Evolutionary conservation across 2,888 invertebrate species (phyloP).

Genomic region (Ormyrus rosae): DNA sequence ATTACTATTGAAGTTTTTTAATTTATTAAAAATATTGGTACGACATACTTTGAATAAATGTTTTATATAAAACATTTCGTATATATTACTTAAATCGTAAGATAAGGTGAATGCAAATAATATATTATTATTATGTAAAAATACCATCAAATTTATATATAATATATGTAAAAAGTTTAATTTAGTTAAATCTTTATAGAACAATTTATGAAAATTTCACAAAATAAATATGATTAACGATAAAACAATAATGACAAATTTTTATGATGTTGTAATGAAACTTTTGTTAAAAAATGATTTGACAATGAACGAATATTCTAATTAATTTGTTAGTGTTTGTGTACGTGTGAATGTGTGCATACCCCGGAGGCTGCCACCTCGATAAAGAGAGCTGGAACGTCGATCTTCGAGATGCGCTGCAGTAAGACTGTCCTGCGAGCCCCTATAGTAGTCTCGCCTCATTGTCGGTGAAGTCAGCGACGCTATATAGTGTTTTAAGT

Average conservation of each 20-base stretch:
- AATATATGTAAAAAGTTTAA: background rate
- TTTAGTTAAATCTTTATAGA: background rate
- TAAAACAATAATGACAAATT: no score
- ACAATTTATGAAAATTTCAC: background rate
- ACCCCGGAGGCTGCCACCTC: slow-evolving; percentile 81
- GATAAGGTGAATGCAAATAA: no score
- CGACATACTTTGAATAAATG: no score
- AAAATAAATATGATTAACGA: background rate
- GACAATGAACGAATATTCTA: background rate
- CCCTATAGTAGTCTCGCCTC: slow-evolving; percentile 93
- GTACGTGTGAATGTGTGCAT: slow-evolving; percentile 61
- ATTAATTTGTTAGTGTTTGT: slow-evolving; percentile 42
- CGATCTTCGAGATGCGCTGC: slow-evolving; percentile 79
- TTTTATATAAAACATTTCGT: no score
- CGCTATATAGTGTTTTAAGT: slow-evolving; percentile 73
- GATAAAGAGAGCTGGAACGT: slow-evolving; percentile 80
- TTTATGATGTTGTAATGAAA: background rate
- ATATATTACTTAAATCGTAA: no score
- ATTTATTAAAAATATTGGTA: no score
- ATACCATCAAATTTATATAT: no score
- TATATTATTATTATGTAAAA: no score
- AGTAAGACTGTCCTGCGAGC: slow-evolving; percentile 92
- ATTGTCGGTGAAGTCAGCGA: slow-evolving; percentile 81
- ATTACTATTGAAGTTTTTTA: no score
- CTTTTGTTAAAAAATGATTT: slow-evolving; percentile 9